Base-by-base conservation (phyloP, 2,888 invertebrate species). In the Venusia cambrica region DNA sequence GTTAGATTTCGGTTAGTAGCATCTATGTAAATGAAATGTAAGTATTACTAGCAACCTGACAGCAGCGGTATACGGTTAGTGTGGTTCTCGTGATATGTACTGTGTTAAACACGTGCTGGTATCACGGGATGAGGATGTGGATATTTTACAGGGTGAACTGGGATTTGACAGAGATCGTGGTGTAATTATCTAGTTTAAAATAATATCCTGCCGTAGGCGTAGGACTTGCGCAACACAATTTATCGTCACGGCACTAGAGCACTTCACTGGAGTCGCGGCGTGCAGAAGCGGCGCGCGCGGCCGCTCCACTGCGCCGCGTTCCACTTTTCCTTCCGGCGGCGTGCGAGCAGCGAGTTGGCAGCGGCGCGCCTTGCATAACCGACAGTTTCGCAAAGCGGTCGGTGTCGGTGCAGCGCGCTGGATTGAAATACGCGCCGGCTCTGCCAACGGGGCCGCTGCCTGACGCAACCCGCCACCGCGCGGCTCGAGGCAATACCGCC, bases 251-350 rank as follows among this genome's bases (percentile, higher is more conserved):
- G 74, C 85, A 87, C 84, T 78, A 61, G 62, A 58, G 64, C 83
- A 81, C 83, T 81, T 70, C 76, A 84, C 83, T 73, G 71, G 67
- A 55, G 60, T 59, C 71, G 71, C 74, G 73, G 65, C 85, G 85
- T 85, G 85, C 62, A 75, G 70, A 73, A 69, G 57, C 76, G 81
- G 73, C 79, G 84, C 83, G 78, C 74, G 83, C 83, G 77, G 73
- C 72, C 73, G 68, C 64, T 65, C 76, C 84, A 85, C 83, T 84
- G 85, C 81, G 79, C 57, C 72, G 73, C 80, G 85, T 83, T 87
- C 87, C 81, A 87, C 85, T 87, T 85, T 84, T 85, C 83, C 85
- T 84, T 85, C 84, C 87, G 84, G 78, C 84, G 43, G 36, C 21
- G 78, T 67, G 63, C 70, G 74, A 67, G 65, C 67, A 63, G 72